phyloP scores from a whole-genome alignment of 92 coral and sea anemone species.

The Heteractis magnifica region DNA sequence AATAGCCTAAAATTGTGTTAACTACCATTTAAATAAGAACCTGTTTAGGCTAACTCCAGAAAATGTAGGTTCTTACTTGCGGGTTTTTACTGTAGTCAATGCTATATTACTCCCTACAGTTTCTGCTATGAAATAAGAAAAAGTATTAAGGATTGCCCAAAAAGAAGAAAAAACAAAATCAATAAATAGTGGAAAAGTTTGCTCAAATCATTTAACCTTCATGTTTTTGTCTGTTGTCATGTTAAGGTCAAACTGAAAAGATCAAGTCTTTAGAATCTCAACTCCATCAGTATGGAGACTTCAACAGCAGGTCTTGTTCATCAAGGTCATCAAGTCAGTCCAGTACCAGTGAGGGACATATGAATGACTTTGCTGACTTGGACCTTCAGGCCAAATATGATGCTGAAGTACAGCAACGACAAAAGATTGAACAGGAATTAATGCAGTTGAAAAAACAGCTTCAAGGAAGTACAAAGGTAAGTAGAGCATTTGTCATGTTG shows the following conservation, averaged over 20 bases:
- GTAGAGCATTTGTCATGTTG: neutral
- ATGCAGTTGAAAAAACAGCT: constrained; percentile 28
- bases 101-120: too few species aligned
- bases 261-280: constrained; percentile 45
- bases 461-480: neutral
- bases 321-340: constrained; percentile 31
- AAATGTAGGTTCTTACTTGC: too few species aligned
- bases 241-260: constrained; percentile 55
- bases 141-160: too few species aligned
- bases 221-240: neutral
- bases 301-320: constrained; percentile 3
- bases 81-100: too few species aligned
- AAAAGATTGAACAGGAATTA: constrained; percentile 24
- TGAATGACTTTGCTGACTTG: constrained; percentile 3
- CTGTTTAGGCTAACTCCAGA: too few species aligned
- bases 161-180: too few species aligned
- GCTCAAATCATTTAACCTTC: neutral
- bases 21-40: too few species aligned
- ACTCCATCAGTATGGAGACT: constrained; percentile 28
- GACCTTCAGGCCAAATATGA: constrained; percentile 48
- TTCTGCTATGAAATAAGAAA: too few species aligned
- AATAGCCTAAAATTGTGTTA: too few species aligned
- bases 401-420: constrained; percentile 28
- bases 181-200: too few species aligned
- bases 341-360: constrained; percentile 5